Evolutionary conservation across 1,140 invertebrate genomes (phyloP), one percentile per base, ranked within the genome.

Genomic region (Linepithema humile): DNA sequence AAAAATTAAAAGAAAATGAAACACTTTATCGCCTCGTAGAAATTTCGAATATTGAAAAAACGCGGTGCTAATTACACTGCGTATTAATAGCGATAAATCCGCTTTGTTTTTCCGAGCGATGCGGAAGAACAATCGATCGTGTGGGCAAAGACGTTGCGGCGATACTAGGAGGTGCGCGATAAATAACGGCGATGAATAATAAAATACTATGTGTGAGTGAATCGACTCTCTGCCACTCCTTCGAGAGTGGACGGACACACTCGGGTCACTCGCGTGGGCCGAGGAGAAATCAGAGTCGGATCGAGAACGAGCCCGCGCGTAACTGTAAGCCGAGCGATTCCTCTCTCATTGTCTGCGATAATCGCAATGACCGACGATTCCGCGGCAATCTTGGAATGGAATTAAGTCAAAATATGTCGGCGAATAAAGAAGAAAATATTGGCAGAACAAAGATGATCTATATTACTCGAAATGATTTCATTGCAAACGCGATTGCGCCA

Each of bases 281-380:
- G 64, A 89, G 80, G 89, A 90, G 89, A 90, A 90, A 90, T 90
- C 88, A 74, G 72, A 80, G 23, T 53, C 78, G 83, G 83, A 90
- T 85, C 85, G 80, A 83, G 85, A 85, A 85, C 83, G 55, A 43
- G 3, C 7, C 3, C n/a, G n/a, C 77, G 53, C 40, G 74, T 67
- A 75, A 67, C 67, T 64, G 53, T 64, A 53, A 26, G 74, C 62
- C 29, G 57, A 7, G 17, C 38, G 72, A 32, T 45, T 43, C 70
- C 15, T 57, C 35, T 40, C 26, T 26, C 26, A 80, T 70, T 69
- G 75, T 80, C 75, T 17, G 26, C 17, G 45, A 75, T 32, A 32
- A 62, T 32, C 35, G n/a, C 40, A n/a, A 62, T 20, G 29, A 77
- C 9, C 35, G 73, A 65, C n/a, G 48, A 6, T 4, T n/a, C 40